These are phyloP conservation scores for Oncorhynchus keta DNA, from an alignment of 2,113 vertebrate species.

Conservation along the genomic window DNA sequence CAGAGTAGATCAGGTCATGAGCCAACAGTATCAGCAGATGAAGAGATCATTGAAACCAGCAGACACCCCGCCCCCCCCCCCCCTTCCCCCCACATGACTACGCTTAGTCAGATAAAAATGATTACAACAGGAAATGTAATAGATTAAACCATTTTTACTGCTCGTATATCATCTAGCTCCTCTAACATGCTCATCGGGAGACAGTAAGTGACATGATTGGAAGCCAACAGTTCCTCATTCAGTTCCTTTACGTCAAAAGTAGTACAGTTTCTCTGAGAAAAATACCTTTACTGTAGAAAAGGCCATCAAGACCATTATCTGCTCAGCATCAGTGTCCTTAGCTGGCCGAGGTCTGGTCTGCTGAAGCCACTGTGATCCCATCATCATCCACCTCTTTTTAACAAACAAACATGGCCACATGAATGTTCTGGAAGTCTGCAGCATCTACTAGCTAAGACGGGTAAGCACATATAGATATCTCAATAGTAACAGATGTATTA, in stretches of 20 bases:
- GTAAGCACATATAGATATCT: not conserved
- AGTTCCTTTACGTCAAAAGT: too few species aligned
- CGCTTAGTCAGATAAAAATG: too few species aligned
- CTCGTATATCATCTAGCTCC: too few species aligned
- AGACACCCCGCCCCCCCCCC: not conserved
- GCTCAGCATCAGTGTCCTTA: slow-evolving; percentile 71
- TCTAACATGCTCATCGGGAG: too few species aligned
- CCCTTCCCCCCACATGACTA: not conserved
- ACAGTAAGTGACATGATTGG: too few species aligned
- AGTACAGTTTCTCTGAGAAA: too few species aligned
- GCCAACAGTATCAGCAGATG: not conserved
- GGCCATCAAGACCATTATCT: not conserved
- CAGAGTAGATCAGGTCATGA: not conserved
- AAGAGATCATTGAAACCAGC: not conserved
- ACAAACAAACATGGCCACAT: slow-evolving; percentile 86
- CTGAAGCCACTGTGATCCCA: slow-evolving; percentile 90
- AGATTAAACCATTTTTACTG: too few species aligned
- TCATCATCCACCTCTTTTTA: slow-evolving; percentile 90
- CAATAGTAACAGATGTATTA: too few species aligned
- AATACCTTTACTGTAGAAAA: too few species aligned
- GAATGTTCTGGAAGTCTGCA: slow-evolving; percentile 84
- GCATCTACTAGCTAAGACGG: slow-evolving; percentile 71
- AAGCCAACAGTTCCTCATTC: too few species aligned
- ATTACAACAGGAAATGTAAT: not conserved
- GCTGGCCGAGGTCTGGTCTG: slow-evolving; percentile 68